Evolutionary conservation across 53 echinoderm and acorn worm genomes (phyloP).

Genomic region (Luidia sarsii): DNA sequence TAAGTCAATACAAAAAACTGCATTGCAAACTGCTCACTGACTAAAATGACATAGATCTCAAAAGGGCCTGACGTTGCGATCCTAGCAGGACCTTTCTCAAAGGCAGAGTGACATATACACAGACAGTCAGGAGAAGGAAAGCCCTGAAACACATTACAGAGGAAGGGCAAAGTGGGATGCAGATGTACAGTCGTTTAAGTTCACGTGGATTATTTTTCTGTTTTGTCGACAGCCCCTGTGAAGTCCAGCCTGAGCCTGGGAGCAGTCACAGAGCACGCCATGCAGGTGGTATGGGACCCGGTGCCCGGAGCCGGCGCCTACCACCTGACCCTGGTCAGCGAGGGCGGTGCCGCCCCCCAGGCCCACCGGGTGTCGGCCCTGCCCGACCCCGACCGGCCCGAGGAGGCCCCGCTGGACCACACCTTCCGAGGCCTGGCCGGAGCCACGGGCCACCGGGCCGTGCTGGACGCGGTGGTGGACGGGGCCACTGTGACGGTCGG

Average conservation of each 20-base stretch:
- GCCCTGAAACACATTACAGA: too few relatives aligned
- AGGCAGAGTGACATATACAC: too few relatives aligned
- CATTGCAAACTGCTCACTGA: too few relatives aligned
- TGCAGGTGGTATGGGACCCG: constrained; percentile 34
- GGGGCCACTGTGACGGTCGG: not conserved
- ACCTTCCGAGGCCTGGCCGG: constrained; percentile 21
- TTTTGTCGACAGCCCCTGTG: constrained; percentile 9
- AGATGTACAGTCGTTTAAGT: too few relatives aligned
- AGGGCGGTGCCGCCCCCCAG: not conserved
- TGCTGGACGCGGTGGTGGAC: constrained; percentile 29
- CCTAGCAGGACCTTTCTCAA: too few relatives aligned
- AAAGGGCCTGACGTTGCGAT: too few relatives aligned
- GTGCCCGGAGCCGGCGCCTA: constrained; percentile 3
- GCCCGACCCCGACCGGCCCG: not conserved
- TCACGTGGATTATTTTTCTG: not conserved
- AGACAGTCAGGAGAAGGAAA: too few relatives aligned
- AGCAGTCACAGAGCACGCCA: constrained; percentile 29
- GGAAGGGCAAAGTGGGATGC: too few relatives aligned
- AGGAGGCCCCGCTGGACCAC: not conserved
- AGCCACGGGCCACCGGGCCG: not conserved
- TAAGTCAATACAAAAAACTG: too few relatives aligned
- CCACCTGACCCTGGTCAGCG: constrained; percentile 6
- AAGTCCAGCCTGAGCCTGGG: constrained; percentile 20
- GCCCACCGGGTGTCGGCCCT: not conserved
- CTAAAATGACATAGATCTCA: too few relatives aligned